Percentiles rank a stretch among this genome's conserved stretches.
phyloP scores from a whole-genome alignment of 1,140 invertebrate genomes.

The Leguminivora glycinivorella region DNA sequence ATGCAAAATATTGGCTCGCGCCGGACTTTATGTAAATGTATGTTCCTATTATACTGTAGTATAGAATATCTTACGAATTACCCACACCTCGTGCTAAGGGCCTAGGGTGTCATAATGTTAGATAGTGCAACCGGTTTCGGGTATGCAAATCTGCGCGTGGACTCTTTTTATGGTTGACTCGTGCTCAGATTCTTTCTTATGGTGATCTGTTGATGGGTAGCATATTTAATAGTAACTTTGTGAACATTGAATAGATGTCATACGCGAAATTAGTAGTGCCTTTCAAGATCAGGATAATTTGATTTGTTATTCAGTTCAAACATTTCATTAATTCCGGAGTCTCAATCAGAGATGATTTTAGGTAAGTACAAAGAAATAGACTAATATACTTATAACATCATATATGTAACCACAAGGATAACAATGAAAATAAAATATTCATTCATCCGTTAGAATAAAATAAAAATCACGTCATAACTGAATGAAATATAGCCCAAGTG shows the following conservation, averaged over 20 bases:
- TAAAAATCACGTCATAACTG: constrained; percentile 12
- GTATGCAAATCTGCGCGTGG: constrained; percentile 73
- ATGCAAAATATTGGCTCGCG: constrained; percentile 76
- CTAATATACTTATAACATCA: neutral
- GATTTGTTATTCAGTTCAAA: too few relatives aligned
- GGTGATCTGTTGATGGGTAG: constrained; percentile 36
- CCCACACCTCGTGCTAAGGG: constrained; percentile 54
- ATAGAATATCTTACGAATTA: constrained; percentile 50
- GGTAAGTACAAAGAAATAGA: neutral
- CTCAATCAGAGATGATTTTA: too few relatives aligned
- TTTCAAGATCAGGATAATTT: too few relatives aligned
- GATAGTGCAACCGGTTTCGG: constrained; percentile 48
- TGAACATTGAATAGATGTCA: too few relatives aligned
- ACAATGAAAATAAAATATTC: neutral
- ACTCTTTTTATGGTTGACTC: constrained; percentile 68
- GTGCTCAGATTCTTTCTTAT: constrained; percentile 50
- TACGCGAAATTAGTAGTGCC: too few relatives aligned
- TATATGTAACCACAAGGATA: too few relatives aligned
- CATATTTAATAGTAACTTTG: neutral
- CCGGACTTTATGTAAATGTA: constrained; percentile 72
- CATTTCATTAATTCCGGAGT: too few relatives aligned
- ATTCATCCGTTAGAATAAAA: neutral
- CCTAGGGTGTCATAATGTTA: constrained; percentile 52
- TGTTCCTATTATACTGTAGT: constrained; percentile 58
- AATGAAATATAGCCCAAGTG: neutral